Percentiles rank a stretch among this genome's conserved stretches.
These are phyloP conservation scores for Strix occidentalis DNA, from an alignment of 2,797 vertebrate species.

Conservation along the genomic window DNA sequence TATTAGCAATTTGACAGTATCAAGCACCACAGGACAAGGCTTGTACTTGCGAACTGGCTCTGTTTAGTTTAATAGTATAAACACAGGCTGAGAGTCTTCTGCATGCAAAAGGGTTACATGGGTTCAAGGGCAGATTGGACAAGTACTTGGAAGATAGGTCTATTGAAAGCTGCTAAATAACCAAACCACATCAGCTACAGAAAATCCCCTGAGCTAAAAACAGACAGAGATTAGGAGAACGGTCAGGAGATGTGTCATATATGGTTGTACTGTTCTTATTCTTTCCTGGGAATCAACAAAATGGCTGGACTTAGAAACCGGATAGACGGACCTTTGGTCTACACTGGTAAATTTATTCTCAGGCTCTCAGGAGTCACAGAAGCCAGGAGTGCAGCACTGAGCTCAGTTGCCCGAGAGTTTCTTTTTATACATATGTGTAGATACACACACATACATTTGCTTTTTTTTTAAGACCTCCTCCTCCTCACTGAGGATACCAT, in stretches of 20 bases:
- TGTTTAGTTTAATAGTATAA: conserved; percentile 29
- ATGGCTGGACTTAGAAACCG: neutral
- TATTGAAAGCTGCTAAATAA: neutral
- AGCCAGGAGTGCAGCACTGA: neutral
- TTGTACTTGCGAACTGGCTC: neutral
- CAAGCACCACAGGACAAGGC: neutral
- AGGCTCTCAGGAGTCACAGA: neutral
- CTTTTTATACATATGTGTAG: neutral
- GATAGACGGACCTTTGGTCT: neutral
- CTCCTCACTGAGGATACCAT: no score
- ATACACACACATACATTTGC: neutral
- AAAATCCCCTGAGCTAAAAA: neutral
- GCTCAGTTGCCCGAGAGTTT: neutral
- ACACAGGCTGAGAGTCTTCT: conserved; percentile 24
- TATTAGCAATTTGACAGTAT: neutral
- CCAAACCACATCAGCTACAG: neutral
- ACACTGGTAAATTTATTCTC: neutral
- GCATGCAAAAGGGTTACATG: neutral
- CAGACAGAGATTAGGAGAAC: neutral
- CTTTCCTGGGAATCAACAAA: neutral
- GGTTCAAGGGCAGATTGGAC: neutral
- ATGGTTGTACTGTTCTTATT: neutral
- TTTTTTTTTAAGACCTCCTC: neutral
- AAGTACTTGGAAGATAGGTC: neutral
- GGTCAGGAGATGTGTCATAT: neutral